phyloP scores from a whole-genome alignment of 2,113 vertebrate species.

The Callionymus lyra region DNA sequence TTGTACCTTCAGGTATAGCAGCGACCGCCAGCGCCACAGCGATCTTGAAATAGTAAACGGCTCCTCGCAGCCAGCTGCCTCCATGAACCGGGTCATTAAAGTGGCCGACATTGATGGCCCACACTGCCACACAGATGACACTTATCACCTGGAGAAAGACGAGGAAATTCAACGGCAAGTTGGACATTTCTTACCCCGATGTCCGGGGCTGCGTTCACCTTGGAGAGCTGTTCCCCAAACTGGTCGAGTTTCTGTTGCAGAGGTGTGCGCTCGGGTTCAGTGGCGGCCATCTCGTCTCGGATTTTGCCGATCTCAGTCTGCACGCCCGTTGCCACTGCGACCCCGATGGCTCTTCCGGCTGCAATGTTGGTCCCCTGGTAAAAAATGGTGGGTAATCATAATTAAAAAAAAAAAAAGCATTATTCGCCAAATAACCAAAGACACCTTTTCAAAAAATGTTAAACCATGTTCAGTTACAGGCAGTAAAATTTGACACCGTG shows the following conservation, averaged over 20 bases:
- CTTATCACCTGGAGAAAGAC: constrained; percentile 74
- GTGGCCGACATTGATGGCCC: constrained; percentile 89
- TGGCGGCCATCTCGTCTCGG: constrained; percentile 70
- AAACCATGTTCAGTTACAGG: no score
- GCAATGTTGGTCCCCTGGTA: constrained; percentile 70
- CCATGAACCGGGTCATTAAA: constrained; percentile 87
- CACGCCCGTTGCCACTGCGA: constrained; percentile 66
- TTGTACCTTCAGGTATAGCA: constrained; percentile 82
- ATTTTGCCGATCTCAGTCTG: constrained; percentile 74
- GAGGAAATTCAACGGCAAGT: background rate
- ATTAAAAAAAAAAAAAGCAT: background rate
- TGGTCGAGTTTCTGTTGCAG: constrained; percentile 72
- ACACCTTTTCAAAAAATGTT: no score
- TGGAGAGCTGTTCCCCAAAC: constrained; percentile 72
- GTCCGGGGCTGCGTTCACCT: constrained; percentile 26
- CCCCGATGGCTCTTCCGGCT: constrained; percentile 64
- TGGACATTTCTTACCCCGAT: background rate
- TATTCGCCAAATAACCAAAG: background rate
- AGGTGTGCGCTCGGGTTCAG: constrained; percentile 67
- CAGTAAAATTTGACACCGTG: no score
- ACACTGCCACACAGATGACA: constrained; percentile 91
- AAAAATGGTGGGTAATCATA: background rate
- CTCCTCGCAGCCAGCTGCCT: constrained; percentile 86
- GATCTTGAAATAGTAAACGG: constrained; percentile 92
- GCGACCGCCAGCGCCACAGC: constrained; percentile 85